Base-by-base conservation (phyloP, 2,888 invertebrate species). In the Drosophila yooni region DNA sequence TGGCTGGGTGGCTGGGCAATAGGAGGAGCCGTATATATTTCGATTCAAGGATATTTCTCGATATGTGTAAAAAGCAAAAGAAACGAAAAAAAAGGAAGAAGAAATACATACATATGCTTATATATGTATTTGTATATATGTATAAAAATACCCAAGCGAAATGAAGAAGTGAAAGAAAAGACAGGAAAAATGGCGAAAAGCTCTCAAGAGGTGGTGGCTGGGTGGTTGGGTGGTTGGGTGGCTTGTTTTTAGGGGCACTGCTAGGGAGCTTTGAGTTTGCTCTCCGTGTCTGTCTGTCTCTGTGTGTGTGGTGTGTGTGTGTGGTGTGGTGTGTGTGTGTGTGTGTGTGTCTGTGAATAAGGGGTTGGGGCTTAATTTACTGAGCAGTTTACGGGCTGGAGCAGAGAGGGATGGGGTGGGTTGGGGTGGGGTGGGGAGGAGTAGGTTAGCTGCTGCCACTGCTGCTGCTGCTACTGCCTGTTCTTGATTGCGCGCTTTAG, bases 41-140 rank as follows among this genome's bases (percentile, higher is more conserved):
- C 88, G 77, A 88, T 90, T 87, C 87, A 87, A 87, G 87, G 90
- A 87, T 87, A 87, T 87, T 87, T 89, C 82, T 80, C 89, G 80
- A 87, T 87, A 87, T 87, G 90, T 87, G 88, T 75, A 78, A 85
- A 82, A 76, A 69, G 56, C 38, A 61, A 59, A 64, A 38, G 54
- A 53, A 57, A 46, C 21, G 21, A 7, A 57, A 72, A 64, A 57
- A 25, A 34, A 66, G 36, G 62, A 53, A 52, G 51, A 29, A 18
- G 38, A 52, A 36, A 34, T 27, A n/a, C 11, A 34, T n/a, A 50
- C 29, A 25, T 51, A 46, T 50, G 46, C n/a, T 18, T 34, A 10
- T 51, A 29, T 40, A 18, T 60, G 18, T 40, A 31, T 43, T 10
- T 59, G 36, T 40, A 25, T 38, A 18, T 33, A 46, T 58, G 54